These are phyloP conservation scores for Macrobrachium nipponense DNA, from an alignment of 1,140 invertebrate genomes.

Conservation along the genomic window DNA sequence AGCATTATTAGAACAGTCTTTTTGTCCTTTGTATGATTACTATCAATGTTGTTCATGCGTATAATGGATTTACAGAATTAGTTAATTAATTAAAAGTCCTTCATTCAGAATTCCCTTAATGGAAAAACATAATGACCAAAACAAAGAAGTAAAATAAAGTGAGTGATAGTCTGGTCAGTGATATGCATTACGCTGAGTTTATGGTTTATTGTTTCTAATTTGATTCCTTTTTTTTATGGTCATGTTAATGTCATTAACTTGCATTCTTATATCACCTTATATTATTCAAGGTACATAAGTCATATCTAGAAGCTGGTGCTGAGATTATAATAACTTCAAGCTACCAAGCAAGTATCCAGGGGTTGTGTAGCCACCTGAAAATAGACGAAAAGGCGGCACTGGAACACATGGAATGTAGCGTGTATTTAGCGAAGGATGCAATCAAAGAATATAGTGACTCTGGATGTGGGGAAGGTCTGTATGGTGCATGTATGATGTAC, in stretches of 20 bases:
- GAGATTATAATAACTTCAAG: conserved; percentile 81
- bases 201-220: too few species aligned
- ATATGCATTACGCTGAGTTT: neutral
- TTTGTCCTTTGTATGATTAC: too few species aligned
- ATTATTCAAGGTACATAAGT: conserved; percentile 45
- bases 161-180: neutral
- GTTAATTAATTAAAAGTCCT: too few species aligned
- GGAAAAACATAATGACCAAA: neutral
- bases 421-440: conserved; percentile 76
- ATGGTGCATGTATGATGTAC: too few species aligned
- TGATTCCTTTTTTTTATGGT: neutral
- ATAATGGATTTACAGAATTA: too few species aligned
- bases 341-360: conserved; percentile 87
- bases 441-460: conserved; percentile 66
- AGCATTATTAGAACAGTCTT: too few species aligned
- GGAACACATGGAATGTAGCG: conserved; percentile 78
- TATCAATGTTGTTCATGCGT: too few species aligned
- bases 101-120: too few species aligned
- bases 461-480: conserved; percentile 3
- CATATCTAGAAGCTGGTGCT: conserved; percentile 46
- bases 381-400: conserved; percentile 75
- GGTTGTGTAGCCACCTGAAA: conserved; percentile 79
- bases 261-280: neutral
- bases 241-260: neutral
- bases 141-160: neutral